Percentiles rank a stretch among this genome's conserved stretches.
Conservation (phyloP, 2,797 vertebrate species). For the Sphenopsis melanotis region DNA sequence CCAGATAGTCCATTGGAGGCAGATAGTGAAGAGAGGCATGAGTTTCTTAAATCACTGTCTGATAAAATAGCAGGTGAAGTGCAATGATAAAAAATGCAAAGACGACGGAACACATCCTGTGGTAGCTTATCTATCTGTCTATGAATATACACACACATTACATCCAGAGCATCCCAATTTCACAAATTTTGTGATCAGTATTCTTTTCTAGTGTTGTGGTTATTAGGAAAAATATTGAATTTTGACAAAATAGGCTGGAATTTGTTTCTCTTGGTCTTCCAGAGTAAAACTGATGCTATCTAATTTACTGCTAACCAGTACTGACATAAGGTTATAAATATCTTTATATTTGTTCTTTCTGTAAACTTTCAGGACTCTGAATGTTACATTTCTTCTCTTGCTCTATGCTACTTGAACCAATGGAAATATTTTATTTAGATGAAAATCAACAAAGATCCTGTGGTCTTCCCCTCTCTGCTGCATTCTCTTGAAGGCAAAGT, state of each 20-base stretch:
- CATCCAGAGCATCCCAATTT: background rate
- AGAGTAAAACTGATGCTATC: background rate
- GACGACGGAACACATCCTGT: background rate
- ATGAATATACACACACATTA: background rate
- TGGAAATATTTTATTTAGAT: background rate
- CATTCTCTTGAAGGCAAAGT: background rate
- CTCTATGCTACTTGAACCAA: background rate
- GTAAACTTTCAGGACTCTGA: background rate
- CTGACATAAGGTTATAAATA: background rate
- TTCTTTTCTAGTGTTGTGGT: background rate
- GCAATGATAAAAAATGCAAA: background rate
- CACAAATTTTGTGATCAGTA: background rate
- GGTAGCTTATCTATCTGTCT: background rate
- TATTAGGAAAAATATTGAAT: background rate
- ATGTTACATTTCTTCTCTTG: background rate
- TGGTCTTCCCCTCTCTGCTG: background rate
- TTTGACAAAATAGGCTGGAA: background rate
- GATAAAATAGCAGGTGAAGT: background rate
- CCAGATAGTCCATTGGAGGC: background rate
- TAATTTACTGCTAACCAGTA: background rate
- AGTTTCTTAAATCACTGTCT: background rate
- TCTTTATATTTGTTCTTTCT: background rate
- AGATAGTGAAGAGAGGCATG: background rate
- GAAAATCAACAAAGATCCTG: background rate
- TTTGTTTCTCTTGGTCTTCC: background rate